phyloP scores from a whole-genome alignment of 2,113 vertebrate species.

The Nothobranchius kuhntae region DNA sequence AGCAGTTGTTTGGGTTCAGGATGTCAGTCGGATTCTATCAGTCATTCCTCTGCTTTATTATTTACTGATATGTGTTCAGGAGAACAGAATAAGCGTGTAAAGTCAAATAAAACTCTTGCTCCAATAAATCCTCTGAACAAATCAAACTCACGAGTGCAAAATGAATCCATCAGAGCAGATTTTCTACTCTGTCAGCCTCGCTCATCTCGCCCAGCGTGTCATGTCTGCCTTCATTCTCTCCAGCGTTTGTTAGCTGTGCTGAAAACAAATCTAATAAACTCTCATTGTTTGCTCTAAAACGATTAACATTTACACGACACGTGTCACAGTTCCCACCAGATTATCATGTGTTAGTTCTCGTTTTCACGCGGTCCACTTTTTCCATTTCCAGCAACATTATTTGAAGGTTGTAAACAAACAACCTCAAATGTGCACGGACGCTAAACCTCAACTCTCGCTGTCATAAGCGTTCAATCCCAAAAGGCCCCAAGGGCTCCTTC shows the following conservation, averaged over 20 bases:
- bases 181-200: conserved; percentile 1
- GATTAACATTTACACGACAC: not conserved
- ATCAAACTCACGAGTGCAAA: not conserved
- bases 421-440: conserved; percentile 19
- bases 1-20: not conserved
- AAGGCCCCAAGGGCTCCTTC: conserved; percentile 36
- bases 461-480: conserved; percentile 28
- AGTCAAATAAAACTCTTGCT: not conserved
- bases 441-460: conserved; percentile 33
- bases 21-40: not conserved
- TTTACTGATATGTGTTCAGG: conserved; percentile 1
- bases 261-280: conserved; percentile 5
- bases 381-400: conserved; percentile 1
- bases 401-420: conserved; percentile 46
- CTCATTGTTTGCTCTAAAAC: not conserved
- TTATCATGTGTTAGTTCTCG: not conserved
- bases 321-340: rapidly evolving
- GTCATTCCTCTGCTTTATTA: conserved; percentile 8
- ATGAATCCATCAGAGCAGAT: conserved; percentile 7
- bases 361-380: conserved; percentile 3
- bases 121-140: not conserved
- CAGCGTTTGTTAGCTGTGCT: not conserved
- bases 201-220: conserved; percentile 6
- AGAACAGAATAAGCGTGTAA: not conserved
- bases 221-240: not conserved